Conservation (phyloP, 2,888 invertebrate species). For the Protonemura montana region DNA sequence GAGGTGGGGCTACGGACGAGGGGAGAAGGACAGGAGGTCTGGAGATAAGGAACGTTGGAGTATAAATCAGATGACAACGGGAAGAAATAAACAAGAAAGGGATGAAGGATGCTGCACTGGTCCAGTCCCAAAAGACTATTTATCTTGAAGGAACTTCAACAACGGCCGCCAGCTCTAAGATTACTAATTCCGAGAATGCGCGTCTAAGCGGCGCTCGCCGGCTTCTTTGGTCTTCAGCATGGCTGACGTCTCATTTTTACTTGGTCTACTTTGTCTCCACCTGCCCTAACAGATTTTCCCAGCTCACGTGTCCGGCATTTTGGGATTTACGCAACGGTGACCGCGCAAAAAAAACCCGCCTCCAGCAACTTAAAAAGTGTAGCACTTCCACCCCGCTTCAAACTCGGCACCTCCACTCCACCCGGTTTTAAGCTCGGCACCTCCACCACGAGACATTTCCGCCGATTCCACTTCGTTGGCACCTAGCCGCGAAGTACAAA, state of each 20-base stretch:
- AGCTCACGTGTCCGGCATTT: neutral
- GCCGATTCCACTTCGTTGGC: neutral
- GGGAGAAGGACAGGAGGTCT: neutral
- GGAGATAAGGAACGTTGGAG: slow-evolving; percentile 16
- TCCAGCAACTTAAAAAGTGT: neutral
- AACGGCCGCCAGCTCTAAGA: slow-evolving; percentile 13
- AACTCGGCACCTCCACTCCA: neutral
- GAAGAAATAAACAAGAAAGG: slow-evolving; percentile 40
- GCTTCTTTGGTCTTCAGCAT: neutral
- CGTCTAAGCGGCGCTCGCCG: neutral
- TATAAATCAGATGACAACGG: slow-evolving; percentile 31
- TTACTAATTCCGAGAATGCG: slow-evolving; percentile 9
- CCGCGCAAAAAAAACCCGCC: neutral
- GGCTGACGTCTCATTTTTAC: neutral
- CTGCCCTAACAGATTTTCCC: neutral
- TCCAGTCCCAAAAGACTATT: slow-evolving; percentile 35
- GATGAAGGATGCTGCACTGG: slow-evolving; percentile 33
- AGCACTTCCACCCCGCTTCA: neutral
- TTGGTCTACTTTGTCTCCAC: neutral
- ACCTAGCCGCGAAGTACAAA: neutral
- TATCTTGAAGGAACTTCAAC: slow-evolving; percentile 35
- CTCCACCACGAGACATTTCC: neutral
- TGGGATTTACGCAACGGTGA: neutral
- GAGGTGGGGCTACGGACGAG: neutral
- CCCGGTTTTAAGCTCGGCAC: neutral